Conservation (phyloP, 2,888 invertebrate genomes). For the Macrosoma leucophasiata region DNA sequence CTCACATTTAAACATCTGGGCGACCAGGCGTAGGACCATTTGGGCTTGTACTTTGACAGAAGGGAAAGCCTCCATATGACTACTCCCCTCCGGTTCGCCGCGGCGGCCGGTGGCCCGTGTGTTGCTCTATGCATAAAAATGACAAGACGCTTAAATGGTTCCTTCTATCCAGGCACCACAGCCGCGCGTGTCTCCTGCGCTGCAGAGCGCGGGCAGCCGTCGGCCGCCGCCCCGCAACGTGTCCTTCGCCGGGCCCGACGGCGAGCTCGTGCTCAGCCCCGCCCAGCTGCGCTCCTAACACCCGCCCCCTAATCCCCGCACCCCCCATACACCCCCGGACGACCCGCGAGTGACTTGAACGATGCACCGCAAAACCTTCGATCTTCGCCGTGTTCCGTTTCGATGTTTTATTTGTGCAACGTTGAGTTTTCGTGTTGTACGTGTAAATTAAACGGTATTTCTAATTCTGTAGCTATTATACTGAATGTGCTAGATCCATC, state of each 20-base stretch:
- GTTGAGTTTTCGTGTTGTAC: conserved; percentile 43
- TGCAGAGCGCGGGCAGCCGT: conserved; percentile 30
- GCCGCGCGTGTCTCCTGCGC: conserved; percentile 19
- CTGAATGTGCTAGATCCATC: conserved; percentile 65
- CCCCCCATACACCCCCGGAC: conserved; percentile 35
- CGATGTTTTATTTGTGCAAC: conserved; percentile 18
- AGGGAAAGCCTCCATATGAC: too few species aligned
- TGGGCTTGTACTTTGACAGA: too few species aligned
- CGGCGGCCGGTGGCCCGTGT: too few species aligned
- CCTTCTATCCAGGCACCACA: conserved; percentile 22
- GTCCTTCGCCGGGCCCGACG: conserved; percentile 68
- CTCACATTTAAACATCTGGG: too few species aligned
- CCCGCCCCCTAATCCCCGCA: conserved; percentile 57
- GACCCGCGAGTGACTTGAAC: conserved; percentile 36
- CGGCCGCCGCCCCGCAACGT: conserved; percentile 64
- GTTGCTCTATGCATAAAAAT: not conserved
- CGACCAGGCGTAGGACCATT: too few species aligned
- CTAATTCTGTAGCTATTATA: conserved; percentile 55
- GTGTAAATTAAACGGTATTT: conserved; percentile 48
- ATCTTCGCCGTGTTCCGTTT: conserved; percentile 14
- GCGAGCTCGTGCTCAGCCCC: conserved; percentile 79
- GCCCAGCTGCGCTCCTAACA: conserved; percentile 77
- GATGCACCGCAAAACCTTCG: conserved; percentile 47
- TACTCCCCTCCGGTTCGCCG: too few species aligned
- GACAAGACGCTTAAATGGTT: not conserved